Base-by-base conservation (phyloP, 2,888 invertebrate genomes). In the Callinectes sapidus region DNA sequence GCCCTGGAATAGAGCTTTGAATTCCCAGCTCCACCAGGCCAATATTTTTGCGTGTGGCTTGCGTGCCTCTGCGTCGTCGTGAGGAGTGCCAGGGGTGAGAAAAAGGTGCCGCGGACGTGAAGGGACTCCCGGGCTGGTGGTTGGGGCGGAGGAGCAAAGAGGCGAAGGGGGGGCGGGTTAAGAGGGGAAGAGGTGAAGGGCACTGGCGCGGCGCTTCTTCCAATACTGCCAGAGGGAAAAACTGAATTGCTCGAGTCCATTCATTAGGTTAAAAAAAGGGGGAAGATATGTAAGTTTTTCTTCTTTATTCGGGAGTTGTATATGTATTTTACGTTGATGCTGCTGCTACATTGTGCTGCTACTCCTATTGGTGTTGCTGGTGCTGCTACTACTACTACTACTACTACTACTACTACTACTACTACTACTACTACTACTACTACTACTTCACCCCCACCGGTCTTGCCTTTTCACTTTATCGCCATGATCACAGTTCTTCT, bases 21-120 rank as follows among this genome's bases (percentile, higher is more conserved):
- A 35, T 81, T 35, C 81, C 35, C 16, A 35, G 81, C 81, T 81
- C 16, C 81, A 35, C 35, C 35, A 81, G 35, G 81, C 81, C 81
- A 81, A 81, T 81, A 81, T 81, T 81, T 77, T 32, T 81, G 18
- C 81, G 35, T 35, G 16, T 35, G 81, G 35, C 35, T 35, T 35
- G 81, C 81, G 81, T 81, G 81, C 81, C 35, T 81, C 81, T 16
- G 81, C 81, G 81, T 81, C 81, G 71, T 71, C 28, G 23, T 71
- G 18, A 2, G 81, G 35, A 81, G 81, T 81, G 81, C 81, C 81
- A 1, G 35, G 35, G 81, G 81, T 35, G 32, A 81, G 32, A 81
- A 81, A 81, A 81, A 81, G 81, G 81, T 18, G 35, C 3, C 2
- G 81, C n/a, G 35, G 81, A 81, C 35, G 81, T 81, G 81, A 35